Conservation (phyloP, 2,113 vertebrate genomes). For the Carassius auratus region DNA sequence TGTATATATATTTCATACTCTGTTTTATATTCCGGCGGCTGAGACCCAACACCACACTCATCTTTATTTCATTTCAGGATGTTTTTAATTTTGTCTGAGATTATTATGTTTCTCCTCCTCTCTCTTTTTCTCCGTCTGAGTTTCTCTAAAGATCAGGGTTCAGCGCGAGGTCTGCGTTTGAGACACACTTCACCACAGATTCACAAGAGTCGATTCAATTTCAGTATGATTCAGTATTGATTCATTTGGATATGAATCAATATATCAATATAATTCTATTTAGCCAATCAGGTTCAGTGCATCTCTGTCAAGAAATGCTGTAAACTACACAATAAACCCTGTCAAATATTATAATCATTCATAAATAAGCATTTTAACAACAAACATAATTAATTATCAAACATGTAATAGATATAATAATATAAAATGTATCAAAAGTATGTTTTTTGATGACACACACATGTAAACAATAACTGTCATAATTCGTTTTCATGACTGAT, state of each 20-base stretch:
- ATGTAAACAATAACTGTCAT: no score
- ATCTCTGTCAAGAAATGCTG: no score
- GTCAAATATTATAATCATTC: no score
- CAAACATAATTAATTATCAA: no score
- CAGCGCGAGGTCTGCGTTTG: not conserved
- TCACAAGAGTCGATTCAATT: no score
- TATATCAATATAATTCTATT: no score
- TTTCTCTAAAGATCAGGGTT: not conserved
- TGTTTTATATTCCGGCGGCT: constrained; percentile 74
- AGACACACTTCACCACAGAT: not conserved
- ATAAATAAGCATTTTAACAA: no score
- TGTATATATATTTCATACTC: constrained; percentile 74
- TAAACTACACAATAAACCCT: no score
- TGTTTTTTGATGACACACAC: no score
- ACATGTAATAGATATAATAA: no score
- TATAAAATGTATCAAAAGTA: no score
- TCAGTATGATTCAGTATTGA: not conserved
- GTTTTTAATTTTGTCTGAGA: constrained; percentile 74
- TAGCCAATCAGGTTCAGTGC: no score
- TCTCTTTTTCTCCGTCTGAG: constrained; percentile 21
- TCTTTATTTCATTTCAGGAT: constrained; percentile 79
- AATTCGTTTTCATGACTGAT: not conserved
- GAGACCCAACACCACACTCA: constrained; percentile 72
- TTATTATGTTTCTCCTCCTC: constrained; percentile 55
- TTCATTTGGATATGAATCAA: not conserved